Percentiles rank a stretch among this genome's conserved stretches.
phyloP scores from a whole-genome alignment of 1,140 invertebrate species.

The Pseudomyrmex concolor region DNA sequence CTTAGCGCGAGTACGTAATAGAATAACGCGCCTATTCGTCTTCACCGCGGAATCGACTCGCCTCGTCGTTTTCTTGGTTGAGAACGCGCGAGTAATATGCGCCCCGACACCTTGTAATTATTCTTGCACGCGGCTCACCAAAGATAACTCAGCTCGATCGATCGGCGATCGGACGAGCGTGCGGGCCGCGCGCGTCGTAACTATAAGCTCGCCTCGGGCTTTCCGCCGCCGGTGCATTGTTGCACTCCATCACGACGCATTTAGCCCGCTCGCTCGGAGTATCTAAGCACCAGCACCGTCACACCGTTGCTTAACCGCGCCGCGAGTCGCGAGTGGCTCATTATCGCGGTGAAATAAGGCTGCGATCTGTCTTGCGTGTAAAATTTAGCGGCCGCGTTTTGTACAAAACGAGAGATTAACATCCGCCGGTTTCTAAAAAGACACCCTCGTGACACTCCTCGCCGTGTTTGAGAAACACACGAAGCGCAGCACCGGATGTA shows the following conservation, averaged over 20 bases:
- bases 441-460: not conserved
- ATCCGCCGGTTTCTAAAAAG: not conserved
- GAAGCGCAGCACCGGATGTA: not conserved
- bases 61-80: not conserved
- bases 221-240: slow-evolving; percentile 21
- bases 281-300: not conserved
- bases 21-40: slow-evolving; percentile 39
- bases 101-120: slow-evolving; percentile 31
- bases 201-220: not conserved
- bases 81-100: not conserved
- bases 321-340: slow-evolving; percentile 16
- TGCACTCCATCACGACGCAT: slow-evolving; percentile 30
- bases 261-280: slow-evolving; percentile 10
- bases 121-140: slow-evolving; percentile 29
- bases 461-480: not conserved
- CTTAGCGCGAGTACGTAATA: slow-evolving; percentile 22
- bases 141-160: slow-evolving; percentile 48
- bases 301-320: slow-evolving; percentile 26
- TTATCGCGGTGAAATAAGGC: slow-evolving; percentile 46
- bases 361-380: slow-evolving; percentile 16
- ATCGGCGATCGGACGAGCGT: slow-evolving; percentile 17
- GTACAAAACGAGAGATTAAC: not conserved
- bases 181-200: not conserved
- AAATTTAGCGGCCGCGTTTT: slow-evolving; percentile 22
- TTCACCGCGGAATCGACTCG: slow-evolving; percentile 28